Conservation (phyloP, 2,797 vertebrate species). For the Melanotaenia parkinsoni region DNA sequence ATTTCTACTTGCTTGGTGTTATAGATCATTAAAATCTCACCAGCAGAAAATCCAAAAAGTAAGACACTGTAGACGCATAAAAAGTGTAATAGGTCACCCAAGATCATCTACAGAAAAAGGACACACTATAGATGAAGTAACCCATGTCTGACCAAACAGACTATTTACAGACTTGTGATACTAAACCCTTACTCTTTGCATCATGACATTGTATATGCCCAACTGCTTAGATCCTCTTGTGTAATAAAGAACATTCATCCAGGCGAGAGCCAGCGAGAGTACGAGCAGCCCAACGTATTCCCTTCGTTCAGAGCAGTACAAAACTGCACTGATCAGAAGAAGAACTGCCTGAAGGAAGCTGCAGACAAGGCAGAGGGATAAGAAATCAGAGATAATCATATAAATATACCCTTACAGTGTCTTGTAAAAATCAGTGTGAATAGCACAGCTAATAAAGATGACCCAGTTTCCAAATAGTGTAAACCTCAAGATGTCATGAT, state of each 20-base stretch:
- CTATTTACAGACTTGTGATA: neutral
- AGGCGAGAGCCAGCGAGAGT: slow-evolving; percentile 87
- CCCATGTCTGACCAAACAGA: neutral
- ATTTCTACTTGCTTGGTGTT: neutral
- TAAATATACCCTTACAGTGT: neutral
- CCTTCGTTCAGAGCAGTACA: slow-evolving; percentile 73
- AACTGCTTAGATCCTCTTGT: slow-evolving; percentile 86
- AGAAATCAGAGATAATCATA: neutral
- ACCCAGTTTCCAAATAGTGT: neutral
- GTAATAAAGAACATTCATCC: slow-evolving; percentile 91
- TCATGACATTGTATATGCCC: slow-evolving; percentile 93
- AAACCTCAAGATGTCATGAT: neutral
- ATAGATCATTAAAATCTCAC: slow-evolving; percentile 61
- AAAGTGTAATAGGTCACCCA: slow-evolving; percentile 89
- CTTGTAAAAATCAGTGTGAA: neutral
- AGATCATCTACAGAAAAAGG: slow-evolving; percentile 84
- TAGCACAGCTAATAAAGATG: neutral
- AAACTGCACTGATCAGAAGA: slow-evolving; percentile 71
- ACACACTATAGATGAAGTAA: neutral
- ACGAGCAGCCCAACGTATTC: slow-evolving; percentile 85
- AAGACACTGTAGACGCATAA: slow-evolving; percentile 89
- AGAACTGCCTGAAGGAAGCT: slow-evolving; percentile 88
- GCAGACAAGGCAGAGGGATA: neutral
- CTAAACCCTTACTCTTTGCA: slow-evolving; percentile 86
- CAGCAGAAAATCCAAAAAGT: slow-evolving; percentile 91